These are phyloP conservation scores for Pempheris klunzingeri DNA, from an alignment of 2,797 vertebrate species.

Conservation along the genomic window DNA sequence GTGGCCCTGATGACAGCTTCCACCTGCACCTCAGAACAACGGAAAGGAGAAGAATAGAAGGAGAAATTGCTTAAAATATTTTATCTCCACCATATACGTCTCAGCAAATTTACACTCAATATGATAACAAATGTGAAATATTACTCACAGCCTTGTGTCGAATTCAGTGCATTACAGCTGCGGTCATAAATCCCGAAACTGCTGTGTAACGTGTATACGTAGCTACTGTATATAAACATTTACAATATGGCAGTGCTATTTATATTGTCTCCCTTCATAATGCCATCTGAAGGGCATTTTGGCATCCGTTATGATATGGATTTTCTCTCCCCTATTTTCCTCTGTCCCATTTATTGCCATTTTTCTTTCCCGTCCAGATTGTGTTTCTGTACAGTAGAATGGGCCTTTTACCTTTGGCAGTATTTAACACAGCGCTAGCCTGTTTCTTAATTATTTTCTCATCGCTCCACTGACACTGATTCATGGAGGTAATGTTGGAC, in stretches of 20 bases:
- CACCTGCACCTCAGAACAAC: slow-evolving; percentile 32
- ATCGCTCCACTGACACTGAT: slow-evolving; percentile 85
- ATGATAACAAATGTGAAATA: slow-evolving; percentile 88
- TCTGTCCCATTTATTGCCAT: slow-evolving; percentile 73
- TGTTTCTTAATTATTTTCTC: slow-evolving; percentile 87
- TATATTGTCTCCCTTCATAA: slow-evolving; percentile 85
- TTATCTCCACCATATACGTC: slow-evolving; percentile 80
- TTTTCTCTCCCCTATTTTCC: slow-evolving; percentile 64
- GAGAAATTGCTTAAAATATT: slow-evolving; percentile 83
- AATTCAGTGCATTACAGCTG: slow-evolving; percentile 80
- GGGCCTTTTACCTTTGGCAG: slow-evolving; percentile 78
- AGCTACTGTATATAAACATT: slow-evolving; percentile 87
- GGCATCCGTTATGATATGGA: slow-evolving; percentile 83
- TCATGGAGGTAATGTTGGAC: slow-evolving; percentile 80
- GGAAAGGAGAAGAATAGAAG: slow-evolving; percentile 67
- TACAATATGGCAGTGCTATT: slow-evolving; percentile 85
- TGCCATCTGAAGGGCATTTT: slow-evolving; percentile 82
- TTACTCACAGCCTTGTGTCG: slow-evolving; percentile 83
- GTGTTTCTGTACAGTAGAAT: slow-evolving; percentile 70
- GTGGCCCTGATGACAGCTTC: background rate
- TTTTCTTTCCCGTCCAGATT: slow-evolving; percentile 68
- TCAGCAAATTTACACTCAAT: slow-evolving; percentile 84
- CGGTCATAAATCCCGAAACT: slow-evolving; percentile 83
- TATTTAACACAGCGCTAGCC: slow-evolving; percentile 75
- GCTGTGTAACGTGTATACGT: slow-evolving; percentile 73